These are phyloP conservation scores for Thereuonema tuberculata DNA, from an alignment of 1,140 invertebrate genomes.

Conservation along the genomic window DNA sequence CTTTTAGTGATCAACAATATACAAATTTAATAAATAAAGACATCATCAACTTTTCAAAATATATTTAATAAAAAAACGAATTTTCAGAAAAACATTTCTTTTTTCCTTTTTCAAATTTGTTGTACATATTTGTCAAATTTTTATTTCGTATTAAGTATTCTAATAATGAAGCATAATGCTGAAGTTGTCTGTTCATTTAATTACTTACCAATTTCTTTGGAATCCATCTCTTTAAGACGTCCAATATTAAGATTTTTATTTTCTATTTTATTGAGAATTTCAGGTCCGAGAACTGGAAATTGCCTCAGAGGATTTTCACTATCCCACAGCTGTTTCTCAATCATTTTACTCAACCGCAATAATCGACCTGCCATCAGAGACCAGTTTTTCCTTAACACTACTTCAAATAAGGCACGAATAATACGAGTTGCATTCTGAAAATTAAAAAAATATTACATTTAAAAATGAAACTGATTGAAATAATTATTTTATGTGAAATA, in stretches of 20 bases:
- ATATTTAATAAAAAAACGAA: too few species aligned
- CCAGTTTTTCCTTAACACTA: constrained; percentile 76
- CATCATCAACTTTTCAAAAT: too few species aligned
- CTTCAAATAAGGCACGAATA: constrained; percentile 83
- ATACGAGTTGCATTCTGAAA: constrained; percentile 75
- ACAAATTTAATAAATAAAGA: too few species aligned
- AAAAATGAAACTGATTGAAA: not conserved
- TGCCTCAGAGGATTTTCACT: constrained; percentile 73
- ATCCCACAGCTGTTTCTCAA: constrained; percentile 79
- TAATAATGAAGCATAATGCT: not conserved
- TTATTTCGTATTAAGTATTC: too few species aligned
- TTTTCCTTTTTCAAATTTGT: too few species aligned
- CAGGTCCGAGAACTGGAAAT: constrained; percentile 59
- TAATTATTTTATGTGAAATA: too few species aligned
- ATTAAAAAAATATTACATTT: not conserved
- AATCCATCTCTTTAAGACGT: constrained; percentile 67
- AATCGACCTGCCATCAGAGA: constrained; percentile 71
- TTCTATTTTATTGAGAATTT: constrained; percentile 72
- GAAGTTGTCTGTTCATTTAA: not conserved
- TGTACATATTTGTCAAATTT: too few species aligned
- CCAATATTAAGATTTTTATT: constrained; percentile 54
- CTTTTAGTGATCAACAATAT: too few species aligned
- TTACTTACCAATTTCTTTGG: constrained; percentile 61
- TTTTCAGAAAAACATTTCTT: too few species aligned
- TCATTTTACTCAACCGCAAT: constrained; percentile 66